Conservation (phyloP, 2,888 invertebrate species). For the Amphipoea oculea region DNA sequence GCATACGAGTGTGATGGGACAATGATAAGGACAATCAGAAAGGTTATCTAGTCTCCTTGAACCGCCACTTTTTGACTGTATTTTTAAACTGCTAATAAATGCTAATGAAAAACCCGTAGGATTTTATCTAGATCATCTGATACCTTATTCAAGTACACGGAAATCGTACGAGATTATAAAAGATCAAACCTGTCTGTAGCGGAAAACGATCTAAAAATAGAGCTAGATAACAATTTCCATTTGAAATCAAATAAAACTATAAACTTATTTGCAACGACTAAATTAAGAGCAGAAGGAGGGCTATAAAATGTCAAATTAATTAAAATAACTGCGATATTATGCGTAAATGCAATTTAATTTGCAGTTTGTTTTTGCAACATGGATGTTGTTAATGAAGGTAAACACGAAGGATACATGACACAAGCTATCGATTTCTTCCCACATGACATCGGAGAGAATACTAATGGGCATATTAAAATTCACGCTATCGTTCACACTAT, state of each 20-base stretch:
- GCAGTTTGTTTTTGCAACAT: slow-evolving; percentile 63
- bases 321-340: slow-evolving; percentile 64
- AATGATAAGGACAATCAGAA: slow-evolving; percentile 84
- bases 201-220: slow-evolving; percentile 49
- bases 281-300: slow-evolving; percentile 44
- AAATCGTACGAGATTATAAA: slow-evolving; percentile 41
- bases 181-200: slow-evolving; percentile 39
- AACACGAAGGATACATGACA: slow-evolving; percentile 72
- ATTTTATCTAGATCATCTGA: slow-evolving; percentile 74
- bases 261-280: slow-evolving; percentile 37
- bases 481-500: slow-evolving; percentile 66
- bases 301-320: slow-evolving; percentile 64
- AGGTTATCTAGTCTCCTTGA: slow-evolving; percentile 88
- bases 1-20: slow-evolving; percentile 79
- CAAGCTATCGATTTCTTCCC: slow-evolving; percentile 62
- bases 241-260: slow-evolving; percentile 53
- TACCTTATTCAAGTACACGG: slow-evolving; percentile 66
- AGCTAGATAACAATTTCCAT: slow-evolving; percentile 43
- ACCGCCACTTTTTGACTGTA: slow-evolving; percentile 82
- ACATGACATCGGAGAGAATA: slow-evolving; percentile 74
- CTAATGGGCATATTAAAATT: slow-evolving; percentile 75
- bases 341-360: slow-evolving; percentile 58
- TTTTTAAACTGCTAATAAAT: slow-evolving; percentile 80
- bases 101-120: slow-evolving; percentile 79
- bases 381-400: slow-evolving; percentile 57